Base-by-base conservation (phyloP, 2,797 vertebrate species). In the Gymnothorax javanicus region DNA sequence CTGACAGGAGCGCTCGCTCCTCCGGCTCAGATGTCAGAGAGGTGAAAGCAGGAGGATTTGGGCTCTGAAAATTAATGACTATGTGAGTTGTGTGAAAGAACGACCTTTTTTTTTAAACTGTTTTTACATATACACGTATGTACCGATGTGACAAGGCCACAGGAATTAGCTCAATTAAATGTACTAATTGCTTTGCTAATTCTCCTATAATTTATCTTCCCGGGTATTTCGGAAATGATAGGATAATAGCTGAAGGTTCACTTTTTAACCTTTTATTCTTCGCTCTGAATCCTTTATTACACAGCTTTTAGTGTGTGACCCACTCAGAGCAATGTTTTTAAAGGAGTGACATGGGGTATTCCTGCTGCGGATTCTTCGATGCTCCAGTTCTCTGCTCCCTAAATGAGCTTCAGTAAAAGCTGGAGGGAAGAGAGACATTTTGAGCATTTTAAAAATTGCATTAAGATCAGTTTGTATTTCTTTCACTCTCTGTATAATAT, bases 131-230 rank as follows among this genome's bases (percentile, higher is more conserved):
- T 86, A 83, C 60, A 83, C 64, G 69, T 59, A 84, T 84, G 71
- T 82, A 62, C 81, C 58, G 77, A 54, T 85, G 84, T 88, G 87
- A 88, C 84, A 86, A 88, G 87, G 62, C 79, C 84, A 81, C 56
- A 59, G 79, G 84, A 86, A 86, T 88, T 88, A 83, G 84, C 83
- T 86, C 79, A 88, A 88, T 88, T 88, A 88, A 88, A 88, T 86
- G 84, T 52, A 56, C 73, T 86, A 88, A 88, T 88, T 85, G 79
- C 84, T 86, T 86, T 7, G 60, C 84, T 88, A 85, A 88, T 88
- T 88, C 87, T 75, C 84, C 84, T 83, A 67, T 88, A 88, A 88
- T 88, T 88, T 88, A 77, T 86, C 60, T 88, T 73, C 67, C 64
- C 58, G 77, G 60, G 77, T 54, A 83, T 69, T 77, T 67, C 56